These are phyloP conservation scores for Molorchus minor DNA, from an alignment of 2,888 invertebrate genomes.

Conservation along the genomic window DNA sequence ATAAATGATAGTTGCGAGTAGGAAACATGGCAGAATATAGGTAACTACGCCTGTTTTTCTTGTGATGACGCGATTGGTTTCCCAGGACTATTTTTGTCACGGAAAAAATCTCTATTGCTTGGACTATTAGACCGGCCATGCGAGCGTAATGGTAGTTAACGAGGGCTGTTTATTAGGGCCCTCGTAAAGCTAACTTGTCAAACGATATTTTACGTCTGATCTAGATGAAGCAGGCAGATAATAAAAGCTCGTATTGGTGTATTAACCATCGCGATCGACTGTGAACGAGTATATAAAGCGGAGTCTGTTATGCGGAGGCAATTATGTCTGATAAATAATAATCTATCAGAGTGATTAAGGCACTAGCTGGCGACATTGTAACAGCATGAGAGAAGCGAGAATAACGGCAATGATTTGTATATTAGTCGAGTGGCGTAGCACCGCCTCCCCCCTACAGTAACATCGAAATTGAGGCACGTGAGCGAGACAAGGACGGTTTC, in stretches of 20 bases:
- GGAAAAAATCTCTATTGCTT: too few relatives aligned
- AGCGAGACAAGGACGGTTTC: slow-evolving; percentile 53
- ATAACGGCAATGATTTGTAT: slow-evolving; percentile 29
- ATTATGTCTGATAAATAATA: slow-evolving; percentile 56
- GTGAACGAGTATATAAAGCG: slow-evolving; percentile 14
- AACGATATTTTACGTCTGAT: slow-evolving; percentile 15
- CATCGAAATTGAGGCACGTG: slow-evolving; percentile 32
- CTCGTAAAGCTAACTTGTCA: slow-evolving; percentile 4
- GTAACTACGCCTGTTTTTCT: too few relatives aligned
- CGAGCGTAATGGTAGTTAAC: neutral
- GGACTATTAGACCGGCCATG: too few relatives aligned
- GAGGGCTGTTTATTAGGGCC: neutral
- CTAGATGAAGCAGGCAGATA: slow-evolving; percentile 16
- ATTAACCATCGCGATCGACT: neutral
- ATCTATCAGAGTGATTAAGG: slow-evolving; percentile 58
- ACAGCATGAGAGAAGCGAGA: slow-evolving; percentile 29
- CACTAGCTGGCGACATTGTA: slow-evolving; percentile 56
- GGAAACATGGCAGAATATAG: too few relatives aligned
- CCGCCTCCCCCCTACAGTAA: slow-evolving; percentile 35
- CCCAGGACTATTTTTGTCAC: too few relatives aligned
- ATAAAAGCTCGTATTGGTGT: neutral
- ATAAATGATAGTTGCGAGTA: too few relatives aligned
- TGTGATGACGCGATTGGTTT: too few relatives aligned
- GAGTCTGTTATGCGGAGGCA: slow-evolving; percentile 42
- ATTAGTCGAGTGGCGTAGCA: slow-evolving; percentile 49